Conservation (phyloP, 2,113 vertebrate genomes). For the Aspiorhynchus laticeps region DNA sequence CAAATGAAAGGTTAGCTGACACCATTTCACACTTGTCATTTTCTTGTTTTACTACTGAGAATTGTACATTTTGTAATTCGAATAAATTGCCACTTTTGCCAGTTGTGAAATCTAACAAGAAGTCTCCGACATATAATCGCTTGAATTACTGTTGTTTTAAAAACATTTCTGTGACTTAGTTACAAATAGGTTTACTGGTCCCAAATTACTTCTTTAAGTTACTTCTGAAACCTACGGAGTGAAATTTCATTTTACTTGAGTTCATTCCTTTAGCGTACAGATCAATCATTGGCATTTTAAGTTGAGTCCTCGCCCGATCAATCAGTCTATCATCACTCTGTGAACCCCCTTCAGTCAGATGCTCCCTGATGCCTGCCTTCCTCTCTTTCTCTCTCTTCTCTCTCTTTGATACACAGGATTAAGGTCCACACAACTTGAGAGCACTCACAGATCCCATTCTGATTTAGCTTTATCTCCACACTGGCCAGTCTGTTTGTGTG, state of each 20-base stretch:
- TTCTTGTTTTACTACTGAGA: conserved; percentile 13
- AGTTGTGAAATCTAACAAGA: neutral
- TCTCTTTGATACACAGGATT: conserved; percentile 25
- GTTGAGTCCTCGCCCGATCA: conserved; percentile 21
- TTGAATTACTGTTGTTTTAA: conserved; percentile 4
- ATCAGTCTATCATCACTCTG: conserved; percentile 32
- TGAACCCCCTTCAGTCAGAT: conserved; percentile 2
- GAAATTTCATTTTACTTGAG: conserved; percentile 7
- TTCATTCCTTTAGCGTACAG: conserved; percentile 25
- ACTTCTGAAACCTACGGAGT: conserved; percentile 17
- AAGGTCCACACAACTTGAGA: conserved; percentile 21
- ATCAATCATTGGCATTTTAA: conserved; percentile 49
- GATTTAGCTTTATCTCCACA: conserved; percentile 12
- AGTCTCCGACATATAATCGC: neutral
- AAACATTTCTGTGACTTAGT: conserved; percentile 8
- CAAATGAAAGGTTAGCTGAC: conserved; percentile 12
- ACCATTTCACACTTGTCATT: neutral
- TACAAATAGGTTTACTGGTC: neutral
- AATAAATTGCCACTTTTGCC: neutral
- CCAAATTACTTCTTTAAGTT: neutral
- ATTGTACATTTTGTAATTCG: neutral
- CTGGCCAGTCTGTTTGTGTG: conserved; percentile 1
- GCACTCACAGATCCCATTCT: conserved; percentile 7
- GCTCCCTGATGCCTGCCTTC: conserved; percentile 6
- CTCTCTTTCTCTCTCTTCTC: neutral